Evolutionary conservation across 1,140 invertebrate genomes (phyloP), one percentile per base, ranked within the genome.

Genomic region (Lepidurus arcticus): DNA sequence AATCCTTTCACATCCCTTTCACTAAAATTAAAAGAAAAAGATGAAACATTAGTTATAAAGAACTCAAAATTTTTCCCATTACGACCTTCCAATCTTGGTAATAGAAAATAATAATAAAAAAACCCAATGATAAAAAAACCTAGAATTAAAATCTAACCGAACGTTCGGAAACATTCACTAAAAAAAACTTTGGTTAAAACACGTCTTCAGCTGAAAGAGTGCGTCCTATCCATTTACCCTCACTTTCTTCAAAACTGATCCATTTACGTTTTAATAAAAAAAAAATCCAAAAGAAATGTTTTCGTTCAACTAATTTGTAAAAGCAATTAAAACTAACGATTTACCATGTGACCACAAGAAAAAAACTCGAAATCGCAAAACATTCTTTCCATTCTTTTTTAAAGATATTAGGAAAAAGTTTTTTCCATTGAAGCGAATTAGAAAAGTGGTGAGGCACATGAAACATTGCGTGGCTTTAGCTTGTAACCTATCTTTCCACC

Each of bases 371-470:
- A 7, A 9, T 65, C 53, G 53, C 53, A 65, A 65, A 65, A 65
- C 16, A 4, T 65, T 65, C 53, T 34, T 34, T 34, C 34, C 34
- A 34, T 34, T 34, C 34, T 34, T 34, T 26, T 34, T 34, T 4
- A 34, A 34, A 34, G 34, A 34, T 34, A 34, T 34, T 34, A 65
- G 53, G 21, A 21, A 9, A 65, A 65, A 65, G 4, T 65, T 21
- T 65, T 65, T 34, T 34, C 34, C 34, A 34, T 34, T 1, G 13
- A 65, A 65, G 53, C 53, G 53, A 65, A 65, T 65, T 65, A 65
- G 53, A 65, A 65, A 65, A 65, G 53, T 65, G 16, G n/a, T 65
- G 53, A 65, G 53, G 53, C 53, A 65, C 53, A 65, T 65, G n/a
- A 65, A 65, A 65, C 53, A 65, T 65, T 65, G 53, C 53, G 53